Conservation (phyloP, 92 coral and sea anemone species). For the Blastomussa wellsi region DNA sequence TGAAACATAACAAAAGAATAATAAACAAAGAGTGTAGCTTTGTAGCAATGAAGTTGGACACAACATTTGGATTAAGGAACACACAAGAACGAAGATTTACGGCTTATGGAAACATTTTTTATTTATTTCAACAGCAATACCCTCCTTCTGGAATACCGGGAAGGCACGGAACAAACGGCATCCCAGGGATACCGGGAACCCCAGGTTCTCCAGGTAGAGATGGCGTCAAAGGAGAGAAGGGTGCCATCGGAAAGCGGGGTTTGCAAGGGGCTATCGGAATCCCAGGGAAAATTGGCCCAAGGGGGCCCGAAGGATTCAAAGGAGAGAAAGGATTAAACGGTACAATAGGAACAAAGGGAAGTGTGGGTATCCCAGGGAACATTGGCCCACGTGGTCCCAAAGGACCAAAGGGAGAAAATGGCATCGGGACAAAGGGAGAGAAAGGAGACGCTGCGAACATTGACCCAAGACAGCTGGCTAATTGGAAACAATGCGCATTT, state of each 20-base stretch:
- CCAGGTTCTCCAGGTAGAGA: not conserved
- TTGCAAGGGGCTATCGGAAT: not conserved
- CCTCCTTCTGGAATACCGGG: not conserved
- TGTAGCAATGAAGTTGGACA: too few relatives aligned
- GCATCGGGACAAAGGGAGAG: not conserved
- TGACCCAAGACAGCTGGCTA: slow-evolving; percentile 1
- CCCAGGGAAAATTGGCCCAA: not conserved
- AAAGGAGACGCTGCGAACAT: not conserved
- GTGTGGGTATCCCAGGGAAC: not conserved
- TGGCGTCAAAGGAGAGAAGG: slow-evolving; percentile 1
- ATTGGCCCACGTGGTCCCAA: not conserved
- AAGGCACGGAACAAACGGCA: not conserved
- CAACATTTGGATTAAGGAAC: too few relatives aligned
- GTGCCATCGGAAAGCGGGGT: not conserved
- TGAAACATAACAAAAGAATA: too few relatives aligned
- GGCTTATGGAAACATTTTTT: too few relatives aligned
- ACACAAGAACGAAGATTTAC: too few relatives aligned
- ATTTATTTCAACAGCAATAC: not conserved
- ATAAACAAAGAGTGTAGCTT: too few relatives aligned
- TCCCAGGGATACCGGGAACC: slow-evolving; percentile 3
- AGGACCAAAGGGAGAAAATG: not conserved
- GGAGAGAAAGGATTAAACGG: not conserved
- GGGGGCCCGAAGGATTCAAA: not conserved
- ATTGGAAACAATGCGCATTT: slow-evolving; percentile 1
- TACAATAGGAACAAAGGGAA: not conserved